phyloP scores from a whole-genome alignment of 2,113 vertebrate species.

The Chaetodon auriga region DNA sequence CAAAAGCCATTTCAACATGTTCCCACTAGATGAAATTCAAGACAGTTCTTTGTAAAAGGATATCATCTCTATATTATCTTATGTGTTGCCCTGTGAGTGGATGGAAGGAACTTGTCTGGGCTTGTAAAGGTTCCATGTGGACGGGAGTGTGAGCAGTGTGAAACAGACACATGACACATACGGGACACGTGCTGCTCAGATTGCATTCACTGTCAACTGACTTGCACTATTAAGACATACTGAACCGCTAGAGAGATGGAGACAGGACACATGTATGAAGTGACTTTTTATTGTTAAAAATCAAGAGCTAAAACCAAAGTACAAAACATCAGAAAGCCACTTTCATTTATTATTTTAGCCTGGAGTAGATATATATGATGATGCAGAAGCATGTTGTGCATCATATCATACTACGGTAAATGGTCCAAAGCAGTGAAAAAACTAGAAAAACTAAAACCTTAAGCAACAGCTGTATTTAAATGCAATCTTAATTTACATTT shows the following conservation, averaged over 20 bases:
- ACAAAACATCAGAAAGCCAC: constrained; percentile 20
- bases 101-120: constrained; percentile 58
- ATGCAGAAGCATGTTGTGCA: neutral
- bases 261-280: constrained; percentile 7
- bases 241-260: neutral
- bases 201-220: constrained; percentile 54
- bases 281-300: constrained; percentile 48
- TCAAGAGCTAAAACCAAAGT: neutral
- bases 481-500: neutral
- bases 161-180: constrained; percentile 42
- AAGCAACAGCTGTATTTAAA: neutral
- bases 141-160: constrained; percentile 23
- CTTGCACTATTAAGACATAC: neutral
- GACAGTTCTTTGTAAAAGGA: constrained; percentile 22
- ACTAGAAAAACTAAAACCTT: neutral
- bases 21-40: constrained; percentile 18
- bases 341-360: too few relatives aligned
- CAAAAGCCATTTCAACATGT: constrained; percentile 1
- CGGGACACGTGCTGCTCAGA: constrained; percentile 43
- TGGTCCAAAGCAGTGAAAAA: neutral
- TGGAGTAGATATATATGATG: too few relatives aligned
- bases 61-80: constrained; percentile 7
- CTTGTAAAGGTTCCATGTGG: constrained; percentile 48
- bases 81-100: neutral
- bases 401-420: neutral